These are phyloP conservation scores for Trachymyrmex septentrionalis DNA, from an alignment of 1,140 invertebrate species.

Conservation along the genomic window DNA sequence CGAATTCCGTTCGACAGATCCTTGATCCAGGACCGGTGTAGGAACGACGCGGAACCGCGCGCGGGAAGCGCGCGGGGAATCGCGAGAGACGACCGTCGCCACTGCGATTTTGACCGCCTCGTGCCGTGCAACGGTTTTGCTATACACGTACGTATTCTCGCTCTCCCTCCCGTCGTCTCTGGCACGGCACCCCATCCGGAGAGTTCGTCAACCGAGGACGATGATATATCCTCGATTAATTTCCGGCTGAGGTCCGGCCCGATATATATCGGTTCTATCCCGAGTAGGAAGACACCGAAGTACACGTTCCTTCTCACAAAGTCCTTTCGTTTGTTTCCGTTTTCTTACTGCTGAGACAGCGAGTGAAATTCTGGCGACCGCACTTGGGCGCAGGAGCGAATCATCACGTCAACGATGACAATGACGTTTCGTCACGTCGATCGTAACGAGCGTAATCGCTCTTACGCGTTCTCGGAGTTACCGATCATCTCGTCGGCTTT, in stretches of 20 bases:
- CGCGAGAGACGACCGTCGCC: conserved; percentile 64
- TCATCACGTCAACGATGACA: conserved; percentile 61
- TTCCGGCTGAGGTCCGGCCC: conserved; percentile 37
- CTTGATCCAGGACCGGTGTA: conserved; percentile 67
- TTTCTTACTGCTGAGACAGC: conserved; percentile 85
- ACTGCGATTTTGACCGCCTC: conserved; percentile 54
- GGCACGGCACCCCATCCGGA: conserved; percentile 23
- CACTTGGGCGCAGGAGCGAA: conserved; percentile 80
- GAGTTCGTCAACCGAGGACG: conserved; percentile 11
- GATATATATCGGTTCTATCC: conserved; percentile 28
- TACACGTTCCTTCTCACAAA: neutral
- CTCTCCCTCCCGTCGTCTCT: conserved; percentile 9
- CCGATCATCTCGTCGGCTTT: conserved; percentile 84
- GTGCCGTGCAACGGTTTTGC: conserved; percentile 74
- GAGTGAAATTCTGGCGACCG: conserved; percentile 83
- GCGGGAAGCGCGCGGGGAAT: neutral
- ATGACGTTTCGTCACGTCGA: conserved; percentile 36
- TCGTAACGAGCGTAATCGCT: conserved; percentile 21
- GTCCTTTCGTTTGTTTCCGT: conserved; percentile 4
- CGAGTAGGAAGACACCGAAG: conserved; percentile 8
- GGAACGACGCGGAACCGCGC: conserved; percentile 68
- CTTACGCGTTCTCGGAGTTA: conserved; percentile 79
- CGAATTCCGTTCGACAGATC: conserved; percentile 60
- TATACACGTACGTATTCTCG: conserved; percentile 65
- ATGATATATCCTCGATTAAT: neutral